Evolutionary conservation across 2,888 invertebrate genomes (phyloP).

Genomic region (Kryphioiulus occultus): DNA sequence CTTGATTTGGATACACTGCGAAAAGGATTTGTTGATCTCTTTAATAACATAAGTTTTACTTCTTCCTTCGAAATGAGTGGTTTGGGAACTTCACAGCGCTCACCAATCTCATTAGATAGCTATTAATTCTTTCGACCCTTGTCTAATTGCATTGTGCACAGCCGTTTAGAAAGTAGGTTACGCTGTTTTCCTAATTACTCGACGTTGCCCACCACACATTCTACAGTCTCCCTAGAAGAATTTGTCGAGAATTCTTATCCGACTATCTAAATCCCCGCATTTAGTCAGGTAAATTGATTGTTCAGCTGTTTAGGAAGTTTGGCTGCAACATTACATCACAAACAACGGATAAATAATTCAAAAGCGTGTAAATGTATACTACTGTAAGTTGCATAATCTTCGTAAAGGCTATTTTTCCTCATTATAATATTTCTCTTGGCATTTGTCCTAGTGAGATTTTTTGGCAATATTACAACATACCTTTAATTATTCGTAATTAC

Average conservation of each 20-base stretch:
- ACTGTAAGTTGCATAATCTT: no score
- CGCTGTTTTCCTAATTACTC: neutral
- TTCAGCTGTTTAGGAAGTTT: no score
- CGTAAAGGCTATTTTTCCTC: neutral
- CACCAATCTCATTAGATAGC: neutral
- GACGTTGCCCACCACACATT: neutral
- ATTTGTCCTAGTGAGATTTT: neutral
- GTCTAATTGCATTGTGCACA: neutral
- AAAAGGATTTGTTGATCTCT: neutral
- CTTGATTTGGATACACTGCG: neutral
- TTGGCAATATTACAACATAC: neutral
- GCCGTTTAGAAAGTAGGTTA: neutral
- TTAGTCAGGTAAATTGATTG: no score
- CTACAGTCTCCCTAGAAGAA: neutral
- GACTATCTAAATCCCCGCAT: neutral
- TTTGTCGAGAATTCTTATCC: neutral
- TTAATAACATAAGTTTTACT: no score
- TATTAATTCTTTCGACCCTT: neutral
- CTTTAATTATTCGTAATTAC: neutral
- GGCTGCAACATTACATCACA: no score
- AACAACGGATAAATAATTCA: no score
- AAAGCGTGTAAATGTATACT: no score
- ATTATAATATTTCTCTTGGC: neutral
- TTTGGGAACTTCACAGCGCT: neutral
- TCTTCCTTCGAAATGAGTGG: neutral